Evolutionary conservation across 1,140 invertebrate species (phyloP).

Genomic region (Drosophila ambigua): DNA sequence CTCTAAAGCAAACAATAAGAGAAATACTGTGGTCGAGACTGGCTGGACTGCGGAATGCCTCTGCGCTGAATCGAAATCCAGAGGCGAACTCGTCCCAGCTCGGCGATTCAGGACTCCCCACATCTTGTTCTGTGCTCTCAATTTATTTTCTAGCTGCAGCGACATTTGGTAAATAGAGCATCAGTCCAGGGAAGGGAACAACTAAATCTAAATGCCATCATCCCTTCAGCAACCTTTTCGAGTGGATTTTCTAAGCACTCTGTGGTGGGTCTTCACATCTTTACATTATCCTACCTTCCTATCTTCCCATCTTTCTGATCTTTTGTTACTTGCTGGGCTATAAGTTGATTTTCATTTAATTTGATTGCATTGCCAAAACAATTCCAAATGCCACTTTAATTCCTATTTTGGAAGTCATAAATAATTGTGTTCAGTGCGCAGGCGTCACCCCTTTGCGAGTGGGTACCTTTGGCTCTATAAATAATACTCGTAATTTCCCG

Average conservation of each 20-base stretch:
- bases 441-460: conserved; percentile 42
- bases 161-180: background rate
- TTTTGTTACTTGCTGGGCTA: conserved; percentile 36
- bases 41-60: conserved; percentile 3
- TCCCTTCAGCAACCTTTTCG: conserved; percentile 60
- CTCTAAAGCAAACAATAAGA: conserved; percentile 61
- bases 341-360: conserved; percentile 69
- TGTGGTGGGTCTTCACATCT: conserved; percentile 11
- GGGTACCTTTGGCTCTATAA: conserved; percentile 32
- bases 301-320: background rate
- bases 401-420: conserved; percentile 42
- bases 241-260: conserved; percentile 28
- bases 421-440: conserved; percentile 55
- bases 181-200: conserved; percentile 48
- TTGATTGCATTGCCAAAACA: conserved; percentile 66
- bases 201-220: conserved; percentile 74
- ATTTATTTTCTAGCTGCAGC: too few species aligned
- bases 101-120: too few species aligned
- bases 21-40: conserved; percentile 1
- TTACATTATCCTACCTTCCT: too few species aligned
- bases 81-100: too few species aligned
- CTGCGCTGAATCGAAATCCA: background rate
- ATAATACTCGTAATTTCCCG: conserved; percentile 64
- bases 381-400: conserved; percentile 58
- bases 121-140: too few species aligned